Percentiles rank a stretch among this genome's conserved stretches.
These are phyloP conservation scores for Calidris pygmaea DNA, from an alignment of 2,113 vertebrate genomes.

Conservation along the genomic window DNA sequence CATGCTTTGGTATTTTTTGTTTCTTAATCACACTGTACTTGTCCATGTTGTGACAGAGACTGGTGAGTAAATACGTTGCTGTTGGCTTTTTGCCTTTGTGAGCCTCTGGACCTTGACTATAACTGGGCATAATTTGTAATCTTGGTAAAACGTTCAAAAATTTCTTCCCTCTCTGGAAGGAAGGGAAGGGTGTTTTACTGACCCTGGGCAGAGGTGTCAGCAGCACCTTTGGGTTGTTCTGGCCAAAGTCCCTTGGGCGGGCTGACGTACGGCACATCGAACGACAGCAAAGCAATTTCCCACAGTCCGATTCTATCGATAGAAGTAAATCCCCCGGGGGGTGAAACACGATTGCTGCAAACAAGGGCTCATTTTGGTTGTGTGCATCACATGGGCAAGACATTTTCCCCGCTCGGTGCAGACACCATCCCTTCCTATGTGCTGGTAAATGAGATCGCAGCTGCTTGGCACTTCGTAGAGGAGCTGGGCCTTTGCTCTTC, in stretches of 20 bases:
- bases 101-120: not conserved
- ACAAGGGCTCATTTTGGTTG: not conserved
- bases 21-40: not conserved
- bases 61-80: not conserved
- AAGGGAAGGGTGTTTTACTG: not conserved
- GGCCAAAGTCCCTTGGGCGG: not conserved
- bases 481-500: not conserved
- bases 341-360: not conserved
- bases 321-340: not conserved
- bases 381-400: not conserved
- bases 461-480: not conserved
- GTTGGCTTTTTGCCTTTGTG: fast-evolving
- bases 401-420: fast-evolving
- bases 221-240: not conserved
- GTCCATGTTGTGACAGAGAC: not conserved
- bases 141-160: not conserved
- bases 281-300: slow-evolving; percentile 52
- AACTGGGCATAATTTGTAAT: not conserved
- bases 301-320: not conserved
- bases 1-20: not conserved
- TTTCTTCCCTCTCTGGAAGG: not conserved
- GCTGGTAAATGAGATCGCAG: not conserved
- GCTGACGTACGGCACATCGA: not conserved
- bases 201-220: not conserved
- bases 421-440: fast-evolving